Evolutionary conservation across 2,113 vertebrate genomes (phyloP), one percentile per base, ranked within the genome.

Genomic region (Odontesthes bonariensis): DNA sequence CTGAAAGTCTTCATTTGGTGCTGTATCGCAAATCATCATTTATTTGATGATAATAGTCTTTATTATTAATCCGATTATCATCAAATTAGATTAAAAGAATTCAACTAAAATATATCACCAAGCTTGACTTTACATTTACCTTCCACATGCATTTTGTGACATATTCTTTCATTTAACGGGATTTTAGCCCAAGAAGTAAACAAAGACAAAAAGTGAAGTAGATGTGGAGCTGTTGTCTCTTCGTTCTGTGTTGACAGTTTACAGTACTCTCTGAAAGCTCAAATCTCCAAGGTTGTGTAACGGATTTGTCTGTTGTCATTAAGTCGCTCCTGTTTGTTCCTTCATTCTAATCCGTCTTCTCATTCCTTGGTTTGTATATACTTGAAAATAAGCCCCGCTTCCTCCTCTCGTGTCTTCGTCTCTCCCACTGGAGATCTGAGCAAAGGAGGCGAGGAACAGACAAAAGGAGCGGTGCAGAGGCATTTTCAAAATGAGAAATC

Each of bases 391-490:
- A 61, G 7, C 14, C 22, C 22, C 3, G 22, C 33, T 20, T 61
- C 5, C 7, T 23, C 13, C 42, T 49, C 17, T n/a, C 7, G 44
- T 49, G 46, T 49, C 42, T 44, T 13, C 10, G 46, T 49, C 17
- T 49, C 46, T 49, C 27, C 17, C 22, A 49, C 42, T 19, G 46
- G 14, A 64, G 44, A 64, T 33, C 9, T 64, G 60, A 63, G 42
- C 60, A 19, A 22, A 11, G 17, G 42, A 47, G 22, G 14, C 14
- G 23, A 63, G 11, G 17, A 47, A 17, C 16, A n/a, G 42, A n/a
- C 10, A 51, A 6, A 2, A 47, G 44, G 3, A 49, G 6, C 5
- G 7, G 46, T 19, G 46, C 46, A 49, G 19, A 49, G 17, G 5
- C 19, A 19, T n/a, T 49, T 49, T 49, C 23, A 20, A 33, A 14